phyloP scores from a whole-genome alignment of 2,113 vertebrate species.

The Onychostoma macrolepis region DNA sequence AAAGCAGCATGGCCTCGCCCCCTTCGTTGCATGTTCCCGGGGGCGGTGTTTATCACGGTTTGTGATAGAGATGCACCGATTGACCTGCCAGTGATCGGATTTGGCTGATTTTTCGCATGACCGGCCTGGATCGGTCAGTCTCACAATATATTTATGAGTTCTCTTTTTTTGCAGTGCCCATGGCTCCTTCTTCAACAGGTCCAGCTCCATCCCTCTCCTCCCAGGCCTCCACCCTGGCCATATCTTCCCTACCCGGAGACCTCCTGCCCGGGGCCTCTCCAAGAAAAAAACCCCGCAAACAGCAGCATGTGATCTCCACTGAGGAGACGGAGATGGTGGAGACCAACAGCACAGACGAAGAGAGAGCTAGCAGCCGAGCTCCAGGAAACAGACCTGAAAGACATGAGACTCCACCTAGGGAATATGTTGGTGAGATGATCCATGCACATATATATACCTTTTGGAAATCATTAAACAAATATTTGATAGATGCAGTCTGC shows the following conservation, averaged over 20 bases:
- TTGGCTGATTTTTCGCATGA: too few species aligned
- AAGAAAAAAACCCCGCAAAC: constrained; percentile 96
- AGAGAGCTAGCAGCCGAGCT: constrained; percentile 85
- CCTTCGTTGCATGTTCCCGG: too few species aligned
- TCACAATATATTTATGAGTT: background rate
- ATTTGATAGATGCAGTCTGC: background rate
- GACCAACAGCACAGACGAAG: constrained; percentile 97
- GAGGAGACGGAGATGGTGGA: constrained; percentile 99
- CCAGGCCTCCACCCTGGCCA: constrained; percentile 77
- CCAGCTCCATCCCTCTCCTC: constrained; percentile 78
- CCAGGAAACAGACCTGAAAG: constrained; percentile 87
- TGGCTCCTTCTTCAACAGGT: constrained; percentile 56
- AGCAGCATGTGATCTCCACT: constrained; percentile 96
- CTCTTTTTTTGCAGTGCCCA: constrained; percentile 57
- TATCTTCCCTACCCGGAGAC: constrained; percentile 79
- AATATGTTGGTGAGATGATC: constrained; percentile 87
- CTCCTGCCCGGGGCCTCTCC: constrained; percentile 93
- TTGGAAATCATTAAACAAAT: background rate
- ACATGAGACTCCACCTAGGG: constrained; percentile 93
- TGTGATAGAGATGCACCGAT: too few species aligned
- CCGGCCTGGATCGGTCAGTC: too few species aligned
- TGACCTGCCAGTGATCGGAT: too few species aligned
- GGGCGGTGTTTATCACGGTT: too few species aligned
- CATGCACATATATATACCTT: background rate
- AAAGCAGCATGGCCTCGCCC: too few species aligned